These are phyloP conservation scores for Luscinia megarhynchos DNA, from an alignment of 2,797 vertebrate species.

Conservation along the genomic window DNA sequence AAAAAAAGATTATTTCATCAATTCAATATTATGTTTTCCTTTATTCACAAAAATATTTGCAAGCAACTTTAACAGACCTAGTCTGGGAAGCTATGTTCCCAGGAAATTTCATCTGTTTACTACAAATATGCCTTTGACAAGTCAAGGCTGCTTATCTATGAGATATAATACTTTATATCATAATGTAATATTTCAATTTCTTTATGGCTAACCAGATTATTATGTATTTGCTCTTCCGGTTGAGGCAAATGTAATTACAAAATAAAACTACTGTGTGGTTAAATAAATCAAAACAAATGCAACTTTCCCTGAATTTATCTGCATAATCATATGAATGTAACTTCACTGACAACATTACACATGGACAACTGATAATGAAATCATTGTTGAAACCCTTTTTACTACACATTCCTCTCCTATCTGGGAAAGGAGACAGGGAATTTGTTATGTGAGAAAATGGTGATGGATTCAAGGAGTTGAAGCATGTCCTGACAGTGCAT, in stretches of 20 bases:
- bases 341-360: neutral
- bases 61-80: neutral
- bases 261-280: neutral
- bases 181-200: neutral
- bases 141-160: neutral
- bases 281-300: neutral
- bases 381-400: neutral
- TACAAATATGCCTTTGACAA: neutral
- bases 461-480: neutral
- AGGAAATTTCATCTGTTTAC: neutral
- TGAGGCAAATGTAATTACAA: neutral
- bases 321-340: neutral
- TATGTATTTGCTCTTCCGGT: neutral
- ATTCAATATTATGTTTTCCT: neutral
- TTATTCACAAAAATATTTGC: neutral
- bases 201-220: neutral
- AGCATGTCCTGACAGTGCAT: neutral
- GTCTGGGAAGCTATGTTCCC: neutral
- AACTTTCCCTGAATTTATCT: neutral
- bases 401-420: neutral
- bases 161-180: neutral
- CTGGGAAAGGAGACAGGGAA: neutral
- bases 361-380: neutral
- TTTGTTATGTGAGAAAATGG: rapidly evolving
- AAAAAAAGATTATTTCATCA: neutral